These are phyloP conservation scores for Drosophila yakuba DNA, from an alignment of 1,140 invertebrate genomes.

Conservation along the genomic window DNA sequence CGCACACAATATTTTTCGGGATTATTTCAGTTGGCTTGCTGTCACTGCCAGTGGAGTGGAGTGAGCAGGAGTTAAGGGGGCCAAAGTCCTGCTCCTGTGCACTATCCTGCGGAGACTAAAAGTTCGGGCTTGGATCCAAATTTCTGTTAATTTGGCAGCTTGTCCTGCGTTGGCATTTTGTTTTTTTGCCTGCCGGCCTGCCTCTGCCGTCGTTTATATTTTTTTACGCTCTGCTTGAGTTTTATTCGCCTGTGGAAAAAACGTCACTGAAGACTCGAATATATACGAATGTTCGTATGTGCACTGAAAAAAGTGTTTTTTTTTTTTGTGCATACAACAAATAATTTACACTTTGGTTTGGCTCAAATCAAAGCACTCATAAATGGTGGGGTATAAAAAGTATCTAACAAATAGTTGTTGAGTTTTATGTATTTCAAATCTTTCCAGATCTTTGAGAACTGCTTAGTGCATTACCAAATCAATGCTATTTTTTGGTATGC, in stretches of 20 bases:
- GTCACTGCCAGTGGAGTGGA: conserved; percentile 44
- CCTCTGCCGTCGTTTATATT: conserved; percentile 66
- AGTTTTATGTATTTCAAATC: too few relatives aligned
- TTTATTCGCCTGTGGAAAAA: conserved; percentile 64
- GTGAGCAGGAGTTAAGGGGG: neutral
- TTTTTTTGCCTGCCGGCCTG: conserved; percentile 56
- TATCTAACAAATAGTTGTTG: too few relatives aligned
- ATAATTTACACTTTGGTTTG: neutral
- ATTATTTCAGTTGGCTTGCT: conserved; percentile 81
- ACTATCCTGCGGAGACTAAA: conserved; percentile 50
- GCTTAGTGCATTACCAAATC: too few relatives aligned
- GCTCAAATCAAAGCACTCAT: neutral
- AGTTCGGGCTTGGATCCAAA: conserved; percentile 61
- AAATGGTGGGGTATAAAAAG: too few relatives aligned
- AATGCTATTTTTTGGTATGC: too few relatives aligned
- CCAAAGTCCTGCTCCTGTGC: conserved; percentile 1
- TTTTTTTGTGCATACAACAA: neutral
- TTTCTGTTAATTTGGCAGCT: conserved; percentile 81
- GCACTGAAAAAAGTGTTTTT: conserved; percentile 1
- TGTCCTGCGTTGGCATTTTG: conserved; percentile 56
- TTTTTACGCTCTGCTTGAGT: conserved; percentile 79
- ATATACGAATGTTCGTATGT: conserved; percentile 17
- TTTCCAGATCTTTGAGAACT: too few relatives aligned
- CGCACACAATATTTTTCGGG: conserved; percentile 76
- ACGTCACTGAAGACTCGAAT: conserved; percentile 17